Conservation (phyloP, 2,888 invertebrate genomes). For the Mycalesis mineus region DNA sequence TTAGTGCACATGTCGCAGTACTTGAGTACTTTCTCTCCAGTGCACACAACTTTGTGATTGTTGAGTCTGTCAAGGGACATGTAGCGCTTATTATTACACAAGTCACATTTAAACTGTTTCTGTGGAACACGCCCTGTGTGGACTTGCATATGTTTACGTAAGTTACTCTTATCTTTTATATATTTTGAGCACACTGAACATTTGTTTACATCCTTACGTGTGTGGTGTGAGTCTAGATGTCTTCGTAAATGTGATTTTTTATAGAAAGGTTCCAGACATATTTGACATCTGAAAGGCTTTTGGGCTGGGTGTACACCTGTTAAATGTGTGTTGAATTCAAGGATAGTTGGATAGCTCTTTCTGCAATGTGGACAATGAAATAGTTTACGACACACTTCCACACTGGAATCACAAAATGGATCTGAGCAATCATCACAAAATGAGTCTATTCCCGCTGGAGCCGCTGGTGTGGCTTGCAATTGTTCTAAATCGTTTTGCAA, state of each 20-base stretch:
- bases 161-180: constrained; percentile 75
- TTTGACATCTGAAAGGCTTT: constrained; percentile 75
- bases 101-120: constrained; percentile 76
- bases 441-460: constrained; percentile 66
- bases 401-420: constrained; percentile 74
- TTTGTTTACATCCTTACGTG: constrained; percentile 75
- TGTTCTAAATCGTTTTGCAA: constrained; percentile 61
- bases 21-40: constrained; percentile 72
- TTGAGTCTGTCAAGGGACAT: constrained; percentile 75
- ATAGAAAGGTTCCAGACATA: constrained; percentile 73
- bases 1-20: constrained; percentile 77
- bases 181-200: constrained; percentile 77
- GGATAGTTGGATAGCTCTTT: constrained; percentile 74
- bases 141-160: constrained; percentile 78
- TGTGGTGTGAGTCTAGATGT: constrained; percentile 72
- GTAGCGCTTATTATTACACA: constrained; percentile 75
- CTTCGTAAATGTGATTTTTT: constrained; percentile 73
- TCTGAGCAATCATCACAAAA: constrained; percentile 77
- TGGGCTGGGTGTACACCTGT: constrained; percentile 75
- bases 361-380: constrained; percentile 77
- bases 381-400: constrained; percentile 65
- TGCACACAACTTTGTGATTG: constrained; percentile 75
- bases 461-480: constrained; percentile 63
- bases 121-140: constrained; percentile 74
- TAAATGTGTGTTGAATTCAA: constrained; percentile 74